Conservation (phyloP, 2,888 invertebrate genomes). For the Protula sp. region DNA sequence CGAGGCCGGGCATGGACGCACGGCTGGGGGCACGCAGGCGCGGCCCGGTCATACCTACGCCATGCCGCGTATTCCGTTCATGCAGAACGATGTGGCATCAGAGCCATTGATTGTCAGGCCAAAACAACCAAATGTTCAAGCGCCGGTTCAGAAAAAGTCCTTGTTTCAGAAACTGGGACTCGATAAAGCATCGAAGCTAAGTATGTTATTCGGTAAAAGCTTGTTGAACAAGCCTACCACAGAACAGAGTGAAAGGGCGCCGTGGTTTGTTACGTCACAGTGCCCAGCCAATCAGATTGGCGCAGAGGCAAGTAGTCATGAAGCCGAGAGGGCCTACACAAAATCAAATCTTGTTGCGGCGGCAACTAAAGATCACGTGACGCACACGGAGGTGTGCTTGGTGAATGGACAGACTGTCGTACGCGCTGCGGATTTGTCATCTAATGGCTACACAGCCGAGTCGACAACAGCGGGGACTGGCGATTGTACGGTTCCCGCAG, state of each 20-base stretch:
- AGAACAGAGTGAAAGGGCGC: too few species aligned
- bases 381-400: slow-evolving; percentile 39
- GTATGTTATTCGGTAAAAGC: too few species aligned
- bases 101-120: slow-evolving; percentile 35
- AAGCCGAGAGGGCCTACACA: not conserved
- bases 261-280: too few species aligned
- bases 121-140: slow-evolving; percentile 51
- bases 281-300: not conserved
- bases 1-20: not conserved
- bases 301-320: not conserved
- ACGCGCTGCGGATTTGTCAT: slow-evolving; percentile 17
- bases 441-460: too few species aligned
- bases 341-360: not conserved
- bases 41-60: not conserved
- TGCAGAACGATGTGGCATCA: slow-evolving; percentile 54
- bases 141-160: too few species aligned
- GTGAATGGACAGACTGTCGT: slow-evolving; percentile 31
- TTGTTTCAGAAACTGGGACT: too few species aligned
- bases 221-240: too few species aligned
- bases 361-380: too few species aligned
- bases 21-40: not conserved
- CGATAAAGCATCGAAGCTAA: too few species aligned
- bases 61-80: slow-evolving; percentile 63
- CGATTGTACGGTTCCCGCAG: too few species aligned
- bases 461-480: too few species aligned